A percentile compares a stretch with the other conserved stretches of the same genome.
Evolutionary conservation across 2,797 vertebrate species (phyloP).

Genomic region (Clangula hyemalis): DNA sequence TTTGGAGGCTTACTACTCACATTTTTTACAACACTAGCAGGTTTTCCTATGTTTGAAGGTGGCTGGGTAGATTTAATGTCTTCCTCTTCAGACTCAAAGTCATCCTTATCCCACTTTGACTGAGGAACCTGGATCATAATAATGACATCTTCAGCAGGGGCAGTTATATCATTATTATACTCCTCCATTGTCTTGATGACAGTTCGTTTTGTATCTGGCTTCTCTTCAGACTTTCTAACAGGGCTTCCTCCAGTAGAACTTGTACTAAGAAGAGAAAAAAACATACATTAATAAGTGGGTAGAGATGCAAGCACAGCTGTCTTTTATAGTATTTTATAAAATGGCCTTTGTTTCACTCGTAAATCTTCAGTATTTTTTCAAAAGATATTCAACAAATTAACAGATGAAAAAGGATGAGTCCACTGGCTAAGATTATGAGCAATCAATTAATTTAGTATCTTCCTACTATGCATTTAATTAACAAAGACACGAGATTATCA

Average conservation of each 20-base stretch:
- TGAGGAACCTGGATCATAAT: constrained; percentile 86
- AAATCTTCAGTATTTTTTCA: background rate
- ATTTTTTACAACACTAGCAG: constrained; percentile 76
- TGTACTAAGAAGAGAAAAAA: constrained; percentile 73
- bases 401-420: background rate
- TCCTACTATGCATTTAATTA: constrained; percentile 15
- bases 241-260: constrained; percentile 88
- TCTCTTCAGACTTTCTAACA: constrained; percentile 83
- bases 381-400: background rate
- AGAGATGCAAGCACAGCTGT: background rate
- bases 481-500: constrained; percentile 29
- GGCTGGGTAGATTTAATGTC: constrained; percentile 74
- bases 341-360: background rate
- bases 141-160: constrained; percentile 85
- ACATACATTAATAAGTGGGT: background rate
- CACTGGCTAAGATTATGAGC: background rate
- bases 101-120: constrained; percentile 89
- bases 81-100: constrained; percentile 87
- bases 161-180: constrained; percentile 82
- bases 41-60: constrained; percentile 67
- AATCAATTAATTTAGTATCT: constrained; percentile 27
- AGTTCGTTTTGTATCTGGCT: constrained; percentile 80
- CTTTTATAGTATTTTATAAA: background rate
- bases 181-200: constrained; percentile 87
- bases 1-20: constrained; percentile 73